Conservation (phyloP, 2,797 vertebrate genomes). For the Tokudaia tokunoshimensis region DNA sequence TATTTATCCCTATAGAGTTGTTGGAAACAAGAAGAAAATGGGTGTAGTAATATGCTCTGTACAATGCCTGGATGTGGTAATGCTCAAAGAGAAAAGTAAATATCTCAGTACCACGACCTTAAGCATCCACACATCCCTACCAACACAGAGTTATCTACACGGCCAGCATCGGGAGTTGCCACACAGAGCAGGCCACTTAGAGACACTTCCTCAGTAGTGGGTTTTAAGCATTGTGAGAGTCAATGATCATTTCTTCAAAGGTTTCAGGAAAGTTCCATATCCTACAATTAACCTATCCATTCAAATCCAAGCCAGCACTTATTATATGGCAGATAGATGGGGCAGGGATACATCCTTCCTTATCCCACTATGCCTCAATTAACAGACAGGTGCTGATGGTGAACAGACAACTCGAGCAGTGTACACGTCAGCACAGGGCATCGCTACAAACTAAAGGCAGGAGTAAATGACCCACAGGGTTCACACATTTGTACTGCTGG, state of each 20-base stretch:
- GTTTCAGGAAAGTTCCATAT: conserved; percentile 18
- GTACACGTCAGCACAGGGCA: neutral
- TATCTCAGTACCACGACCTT: neutral
- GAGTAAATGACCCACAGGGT: neutral
- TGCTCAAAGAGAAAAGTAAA: neutral
- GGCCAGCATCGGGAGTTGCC: neutral
- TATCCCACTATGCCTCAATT: neutral
- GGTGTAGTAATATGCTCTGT: neutral
- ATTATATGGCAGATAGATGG: neutral
- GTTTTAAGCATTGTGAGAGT: neutral
- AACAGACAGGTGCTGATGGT: neutral
- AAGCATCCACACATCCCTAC: accelerated
- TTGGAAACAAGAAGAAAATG: neutral
- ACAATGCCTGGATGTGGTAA: neutral
- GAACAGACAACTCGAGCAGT: neutral
- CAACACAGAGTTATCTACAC: neutral
- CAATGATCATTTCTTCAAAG: neutral
- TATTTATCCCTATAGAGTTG: neutral
- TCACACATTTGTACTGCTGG: conserved; percentile 5
- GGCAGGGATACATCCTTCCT: neutral
- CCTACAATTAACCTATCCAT: conserved; percentile 17
- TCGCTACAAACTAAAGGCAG: conserved; percentile 22
- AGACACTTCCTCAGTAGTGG: neutral
- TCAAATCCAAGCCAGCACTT: conserved; percentile 39
- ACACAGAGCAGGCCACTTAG: neutral